Evolutionary conservation across 2,113 vertebrate species (phyloP), one percentile per base, ranked within the genome.

Genomic region (Trogon surrucura): DNA sequence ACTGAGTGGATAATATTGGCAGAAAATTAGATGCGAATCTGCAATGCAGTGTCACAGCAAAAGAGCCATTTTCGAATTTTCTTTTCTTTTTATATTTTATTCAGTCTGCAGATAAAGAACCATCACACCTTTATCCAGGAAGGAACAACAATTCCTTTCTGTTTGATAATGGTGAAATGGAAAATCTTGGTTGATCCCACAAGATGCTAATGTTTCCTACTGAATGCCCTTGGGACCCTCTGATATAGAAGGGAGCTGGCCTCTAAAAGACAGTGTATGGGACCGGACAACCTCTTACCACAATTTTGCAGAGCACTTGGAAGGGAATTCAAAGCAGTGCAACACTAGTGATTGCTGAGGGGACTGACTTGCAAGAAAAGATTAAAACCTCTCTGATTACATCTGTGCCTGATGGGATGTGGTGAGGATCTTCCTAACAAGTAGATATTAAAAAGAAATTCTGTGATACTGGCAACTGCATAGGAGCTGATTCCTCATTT

Each of bases 341-440:
- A 77, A 9, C 0, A 3, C 20, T 50, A 45, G 45, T 71, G 81
- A 83, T 48, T 85, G 47, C 88, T 80, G 57, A 92, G 53, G 62
- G 36, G 29, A 73, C 34, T 86, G 75, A 38, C 23, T 93, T 69
- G 44, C 0, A 1, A 64, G 58, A 74, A 80, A 41, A 91, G 44
- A 93, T 92, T 89, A 80, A 93, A 80, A 81, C 41, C 69, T 77
- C 17, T 89, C 26, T 91, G 69, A 88, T 95, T 93, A 65, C 25
- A 75, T 86, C 61, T 85, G 36, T 74, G 65, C 34, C 91, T 20
- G 3, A 16, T 88, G 77, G 87, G 70, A 90, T 38, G 48, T 61
- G 22, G 27, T 29, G 41, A 88, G 25, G 22, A 89, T 86, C 36
- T 84, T 94, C 72, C n/a, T 34, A 50, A 73, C 27, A 62, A 80